Evolutionary conservation across 2,113 vertebrate species (phyloP).

Genomic region (Polypterus bichir): DNA sequence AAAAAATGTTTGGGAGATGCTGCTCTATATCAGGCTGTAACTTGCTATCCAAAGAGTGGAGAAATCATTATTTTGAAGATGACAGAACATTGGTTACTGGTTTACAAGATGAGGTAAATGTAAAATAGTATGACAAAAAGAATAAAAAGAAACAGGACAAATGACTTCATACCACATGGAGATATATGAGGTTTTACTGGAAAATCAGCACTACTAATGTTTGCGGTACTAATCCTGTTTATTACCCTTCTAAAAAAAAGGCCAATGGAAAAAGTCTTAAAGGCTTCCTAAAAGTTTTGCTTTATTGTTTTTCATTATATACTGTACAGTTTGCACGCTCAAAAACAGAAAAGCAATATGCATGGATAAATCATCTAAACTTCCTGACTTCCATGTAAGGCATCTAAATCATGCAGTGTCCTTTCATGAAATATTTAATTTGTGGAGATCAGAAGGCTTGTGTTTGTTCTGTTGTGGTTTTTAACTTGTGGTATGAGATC

Average conservation of each 20-base stretch:
- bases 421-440: slow-evolving; percentile 20
- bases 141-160: slow-evolving; percentile 2
- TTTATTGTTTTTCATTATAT: neutral
- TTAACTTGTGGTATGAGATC: slow-evolving; percentile 13
- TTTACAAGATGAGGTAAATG: too few species aligned
- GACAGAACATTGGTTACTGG: too few species aligned
- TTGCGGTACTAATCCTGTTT: neutral
- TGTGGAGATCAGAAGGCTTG: slow-evolving; percentile 29
- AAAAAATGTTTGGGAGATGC: too few species aligned
- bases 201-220: slow-evolving; percentile 8
- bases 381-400: neutral
- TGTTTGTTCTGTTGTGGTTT: slow-evolving; percentile 36
- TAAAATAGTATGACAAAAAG: too few species aligned
- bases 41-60: too few species aligned
- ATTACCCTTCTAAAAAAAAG: slow-evolving; percentile 1
- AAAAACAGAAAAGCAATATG: too few species aligned
- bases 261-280: neutral
- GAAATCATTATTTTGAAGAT: too few species aligned
- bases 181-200: slow-evolving; percentile 10
- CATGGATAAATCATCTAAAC: too few species aligned
- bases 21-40: too few species aligned
- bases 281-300: neutral
- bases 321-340: neutral
- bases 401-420: slow-evolving; percentile 4
- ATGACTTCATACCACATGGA: slow-evolving; percentile 5